Percentiles rank a stretch among this genome's conserved stretches.
These are phyloP conservation scores for Bombus terrestris DNA, from an alignment of 1,140 invertebrate genomes.

Conservation along the genomic window DNA sequence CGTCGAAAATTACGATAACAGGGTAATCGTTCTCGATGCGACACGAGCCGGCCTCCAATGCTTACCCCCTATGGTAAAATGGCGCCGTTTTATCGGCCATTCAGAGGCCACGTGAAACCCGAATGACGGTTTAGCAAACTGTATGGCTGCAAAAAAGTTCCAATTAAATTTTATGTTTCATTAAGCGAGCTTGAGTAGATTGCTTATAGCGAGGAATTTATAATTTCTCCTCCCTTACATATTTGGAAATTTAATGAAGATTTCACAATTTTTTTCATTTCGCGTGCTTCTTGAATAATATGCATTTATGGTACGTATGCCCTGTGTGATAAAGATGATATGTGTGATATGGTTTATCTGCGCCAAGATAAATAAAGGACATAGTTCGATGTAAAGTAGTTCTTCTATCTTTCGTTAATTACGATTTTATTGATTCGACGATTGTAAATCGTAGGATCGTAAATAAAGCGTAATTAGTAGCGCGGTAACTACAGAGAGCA, in stretches of 20 bases:
- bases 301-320: background rate
- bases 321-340: background rate
- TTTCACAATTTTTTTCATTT: background rate
- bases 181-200: background rate
- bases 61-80: background rate
- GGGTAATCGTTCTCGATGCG: slow-evolving; percentile 32
- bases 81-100: background rate
- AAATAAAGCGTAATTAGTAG: too few relatives aligned
- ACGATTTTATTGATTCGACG: too few relatives aligned
- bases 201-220: background rate
- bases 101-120: background rate
- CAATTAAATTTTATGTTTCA: background rate
- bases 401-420: too few relatives aligned
- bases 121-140: background rate
- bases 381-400: too few relatives aligned
- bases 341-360: too few relatives aligned
- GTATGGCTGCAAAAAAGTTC: background rate
- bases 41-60: slow-evolving; percentile 19
- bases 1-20: slow-evolving; percentile 32
- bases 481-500: too few relatives aligned
- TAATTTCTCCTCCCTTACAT: background rate
- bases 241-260: background rate
- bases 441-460: too few relatives aligned
- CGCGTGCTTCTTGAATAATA: background rate
- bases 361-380: too few relatives aligned